Base-by-base conservation (phyloP, 2,113 vertebrate species). In the Pampusana beccarii region DNA sequence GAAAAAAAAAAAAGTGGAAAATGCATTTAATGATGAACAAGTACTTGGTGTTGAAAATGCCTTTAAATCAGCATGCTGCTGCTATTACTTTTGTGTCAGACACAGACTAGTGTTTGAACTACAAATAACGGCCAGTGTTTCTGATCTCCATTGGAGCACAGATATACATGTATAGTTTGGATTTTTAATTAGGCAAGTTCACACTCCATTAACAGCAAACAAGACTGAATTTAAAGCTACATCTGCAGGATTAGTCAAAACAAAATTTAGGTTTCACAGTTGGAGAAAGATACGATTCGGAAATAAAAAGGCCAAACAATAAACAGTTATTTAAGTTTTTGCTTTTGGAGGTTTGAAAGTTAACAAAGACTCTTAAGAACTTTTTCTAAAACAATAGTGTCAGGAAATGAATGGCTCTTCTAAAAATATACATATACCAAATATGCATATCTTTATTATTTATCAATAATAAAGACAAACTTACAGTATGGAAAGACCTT, bases 161-260 rank as follows among this genome's bases (percentile, higher is more conserved):
- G 83, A 80, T 53, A 62, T n/a, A 91, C 36, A 69, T 72, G 57
- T 71, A 86, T 73, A 87, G 54, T 93, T 96, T 75, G 51, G 71
- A 81, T 92, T 94, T 89, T 93, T 94, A 80, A 81, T 78, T 81
- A 74, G 69, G 20, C 31, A 50, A 58, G 51, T 81, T 96, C 72
- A 88, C 50, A 86, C 62, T 56, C 90, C 87, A 87, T 87, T 92
- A 79, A 36, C 77, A 87, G 73, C 67, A 93, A 80, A 84, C 70
- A 87, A 84, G 62, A 77, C 21, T 65, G 58, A 64, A 83, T 90
- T 96, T 75, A 95, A 94, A 95, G 78, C 38, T 95, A 91, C n/a
- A 92, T 48, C 78, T 95, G 62, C 28, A 75, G 44, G 28, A 88
- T 79, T 79, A 71, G 34, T 67, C 3, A 75, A 93, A 95, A 75